Evolutionary conservation across 2,113 vertebrate genomes (phyloP).

Genomic region (Epinephelus moara): DNA sequence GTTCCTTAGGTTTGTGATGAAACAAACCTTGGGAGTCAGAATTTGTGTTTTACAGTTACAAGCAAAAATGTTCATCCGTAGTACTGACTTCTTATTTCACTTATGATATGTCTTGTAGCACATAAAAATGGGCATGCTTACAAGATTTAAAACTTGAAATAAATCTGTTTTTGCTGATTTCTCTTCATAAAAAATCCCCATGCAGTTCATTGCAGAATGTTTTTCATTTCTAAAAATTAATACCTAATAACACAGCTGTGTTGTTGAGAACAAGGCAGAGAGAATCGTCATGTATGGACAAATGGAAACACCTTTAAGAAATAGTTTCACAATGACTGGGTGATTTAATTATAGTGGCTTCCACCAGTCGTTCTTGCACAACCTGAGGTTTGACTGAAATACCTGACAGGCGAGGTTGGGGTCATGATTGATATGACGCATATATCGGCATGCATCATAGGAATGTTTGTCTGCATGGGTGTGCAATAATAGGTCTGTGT

Average conservation of each 20-base stretch:
- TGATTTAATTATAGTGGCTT: conserved; percentile 61
- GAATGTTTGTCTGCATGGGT: conserved; percentile 27
- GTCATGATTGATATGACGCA: conserved; percentile 12
- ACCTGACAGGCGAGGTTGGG: conserved; percentile 31
- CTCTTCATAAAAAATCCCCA: not conserved
- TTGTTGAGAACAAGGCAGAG: not conserved
- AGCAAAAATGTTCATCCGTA: no score
- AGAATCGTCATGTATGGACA: conserved; percentile 14
- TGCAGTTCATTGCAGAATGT: not conserved
- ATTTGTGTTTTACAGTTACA: no score
- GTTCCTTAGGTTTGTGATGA: no score
- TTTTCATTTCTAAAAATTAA: conserved; percentile 30
- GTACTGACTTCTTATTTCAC: no score
- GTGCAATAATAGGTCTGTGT: conserved; percentile 8
- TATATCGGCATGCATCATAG: conserved; percentile 6
- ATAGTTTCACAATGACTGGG: conserved; percentile 61
- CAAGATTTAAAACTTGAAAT: not conserved
- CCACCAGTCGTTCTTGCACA: conserved; percentile 37
- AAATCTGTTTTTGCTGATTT: not conserved
- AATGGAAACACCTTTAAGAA: conserved; percentile 33
- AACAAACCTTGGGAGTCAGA: no score
- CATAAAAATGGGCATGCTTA: no score
- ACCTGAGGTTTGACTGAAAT: conserved; percentile 59
- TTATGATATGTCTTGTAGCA: no score
- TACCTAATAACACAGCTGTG: not conserved